Evolutionary conservation across 2,113 vertebrate species (phyloP).

Genomic region (Sinocyclocheilus maitianheensis): DNA sequence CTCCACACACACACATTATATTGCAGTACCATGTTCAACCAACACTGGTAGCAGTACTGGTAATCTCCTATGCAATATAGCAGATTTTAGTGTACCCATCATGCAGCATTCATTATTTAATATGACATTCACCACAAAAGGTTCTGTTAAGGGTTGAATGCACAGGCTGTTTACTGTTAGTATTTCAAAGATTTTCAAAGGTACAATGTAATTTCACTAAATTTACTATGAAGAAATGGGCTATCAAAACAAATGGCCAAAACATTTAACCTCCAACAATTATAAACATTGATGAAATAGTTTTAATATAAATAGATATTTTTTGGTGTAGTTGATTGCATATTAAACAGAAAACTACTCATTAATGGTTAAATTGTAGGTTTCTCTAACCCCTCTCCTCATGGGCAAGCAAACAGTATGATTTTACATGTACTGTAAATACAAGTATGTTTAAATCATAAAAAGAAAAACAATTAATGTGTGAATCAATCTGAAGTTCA

Average conservation of each 20-base stretch:
- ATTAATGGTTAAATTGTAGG: slow-evolving; percentile 23
- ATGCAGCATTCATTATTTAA: not conserved
- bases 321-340: not conserved
- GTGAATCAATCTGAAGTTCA: slow-evolving; percentile 75
- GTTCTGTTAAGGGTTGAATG: slow-evolving; percentile 19
- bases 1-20: too few relatives aligned
- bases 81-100: too few relatives aligned
- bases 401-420: slow-evolving; percentile 59
- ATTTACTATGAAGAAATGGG: slow-evolving; percentile 35
- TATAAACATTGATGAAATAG: slow-evolving; percentile 22
- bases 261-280: slow-evolving; percentile 42
- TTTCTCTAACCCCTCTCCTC: slow-evolving; percentile 62
- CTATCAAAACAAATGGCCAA: slow-evolving; percentile 55
- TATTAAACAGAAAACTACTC: slow-evolving; percentile 16
- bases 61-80: too few relatives aligned
- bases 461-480: slow-evolving; percentile 57
- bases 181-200: too few relatives aligned
- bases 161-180: too few relatives aligned
- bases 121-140: slow-evolving; percentile 16
- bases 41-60: too few relatives aligned
- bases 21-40: too few relatives aligned
- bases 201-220: too few relatives aligned
- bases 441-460: slow-evolving; percentile 68
- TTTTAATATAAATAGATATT: not conserved
- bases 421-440: slow-evolving; percentile 27